phyloP scores from a whole-genome alignment of 1,140 invertebrate genomes.

The Drosophila ironensis region DNA sequence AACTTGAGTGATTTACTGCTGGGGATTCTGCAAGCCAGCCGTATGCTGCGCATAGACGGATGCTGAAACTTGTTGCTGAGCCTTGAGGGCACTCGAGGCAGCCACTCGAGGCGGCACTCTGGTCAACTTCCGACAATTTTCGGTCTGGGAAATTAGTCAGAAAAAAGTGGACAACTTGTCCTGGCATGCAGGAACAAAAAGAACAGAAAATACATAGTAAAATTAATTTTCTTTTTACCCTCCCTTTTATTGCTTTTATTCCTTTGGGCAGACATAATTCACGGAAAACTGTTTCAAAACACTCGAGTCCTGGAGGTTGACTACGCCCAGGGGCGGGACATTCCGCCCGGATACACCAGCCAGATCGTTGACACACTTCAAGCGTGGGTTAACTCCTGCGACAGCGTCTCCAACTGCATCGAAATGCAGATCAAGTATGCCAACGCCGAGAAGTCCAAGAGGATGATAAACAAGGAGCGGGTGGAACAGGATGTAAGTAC shows the following conservation, averaged over 20 bases:
- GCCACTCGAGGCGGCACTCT: constrained; percentile 22
- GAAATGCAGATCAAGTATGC: constrained; percentile 94
- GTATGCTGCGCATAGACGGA: neutral
- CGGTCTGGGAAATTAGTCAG: constrained; percentile 39
- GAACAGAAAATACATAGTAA: neutral
- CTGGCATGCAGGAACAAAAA: neutral
- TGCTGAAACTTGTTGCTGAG: constrained; percentile 12
- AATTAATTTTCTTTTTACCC: constrained; percentile 19
- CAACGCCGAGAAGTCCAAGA: constrained; percentile 91
- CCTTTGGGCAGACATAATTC: constrained; percentile 90
- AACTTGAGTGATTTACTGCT: too few species aligned
- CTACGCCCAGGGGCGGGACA: constrained; percentile 96
- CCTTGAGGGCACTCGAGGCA: constrained; percentile 18
- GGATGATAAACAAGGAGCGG: constrained; percentile 90
- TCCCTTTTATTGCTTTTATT: neutral
- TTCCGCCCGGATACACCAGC: constrained; percentile 90
- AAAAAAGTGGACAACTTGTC: constrained; percentile 19
- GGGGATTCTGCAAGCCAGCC: too few species aligned
- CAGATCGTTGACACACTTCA: constrained; percentile 91
- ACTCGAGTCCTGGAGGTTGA: constrained; percentile 96
- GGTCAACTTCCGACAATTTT: constrained; percentile 21
- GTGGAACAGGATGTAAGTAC: constrained; percentile 91
- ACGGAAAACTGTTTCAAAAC: constrained; percentile 97
- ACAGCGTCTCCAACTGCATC: constrained; percentile 92
- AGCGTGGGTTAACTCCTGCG: constrained; percentile 95